These are phyloP conservation scores for Hippocampus mohnikei DNA, from an alignment of 2,113 vertebrate genomes.

Conservation along the genomic window DNA sequence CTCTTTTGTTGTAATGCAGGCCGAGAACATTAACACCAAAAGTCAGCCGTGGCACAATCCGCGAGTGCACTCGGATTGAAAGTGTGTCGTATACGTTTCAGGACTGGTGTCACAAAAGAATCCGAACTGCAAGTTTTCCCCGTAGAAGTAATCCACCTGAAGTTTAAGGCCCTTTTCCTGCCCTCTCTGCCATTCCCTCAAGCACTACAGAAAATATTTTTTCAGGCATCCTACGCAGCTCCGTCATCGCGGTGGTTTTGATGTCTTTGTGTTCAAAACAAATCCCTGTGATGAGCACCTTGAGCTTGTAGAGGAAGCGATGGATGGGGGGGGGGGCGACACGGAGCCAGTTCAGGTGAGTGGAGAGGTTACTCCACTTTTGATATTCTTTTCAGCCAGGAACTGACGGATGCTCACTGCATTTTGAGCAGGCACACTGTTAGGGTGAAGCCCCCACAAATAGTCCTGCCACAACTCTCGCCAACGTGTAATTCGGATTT, in stretches of 20 bases:
- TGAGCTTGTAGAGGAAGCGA: too few relatives aligned
- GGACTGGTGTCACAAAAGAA: neutral
- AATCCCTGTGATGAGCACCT: too few relatives aligned
- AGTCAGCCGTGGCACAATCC: constrained; percentile 50
- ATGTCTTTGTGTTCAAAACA: too few relatives aligned
- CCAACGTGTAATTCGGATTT: neutral
- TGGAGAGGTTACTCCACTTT: neutral
- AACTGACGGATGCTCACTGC: neutral
- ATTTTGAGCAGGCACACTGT: too few relatives aligned
- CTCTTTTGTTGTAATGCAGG: constrained; percentile 67
- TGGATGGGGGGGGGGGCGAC: too few relatives aligned
- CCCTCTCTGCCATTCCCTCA: too few relatives aligned
- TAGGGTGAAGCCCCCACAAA: neutral
- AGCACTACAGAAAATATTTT: too few relatives aligned
- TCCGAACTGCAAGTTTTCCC: neutral
- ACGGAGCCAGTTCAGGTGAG: neutral
- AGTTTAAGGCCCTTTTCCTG: neutral
- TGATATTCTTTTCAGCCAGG: neutral
- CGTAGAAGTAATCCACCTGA: neutral
- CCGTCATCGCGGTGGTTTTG: too few relatives aligned
- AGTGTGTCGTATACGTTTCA: neutral
- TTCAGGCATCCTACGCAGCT: too few relatives aligned
- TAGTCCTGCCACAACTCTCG: neutral
- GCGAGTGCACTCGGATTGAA: constrained; percentile 22
- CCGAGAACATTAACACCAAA: constrained; percentile 65